Conservation (phyloP, 2,888 invertebrate genomes). For the Thumatha senex region DNA sequence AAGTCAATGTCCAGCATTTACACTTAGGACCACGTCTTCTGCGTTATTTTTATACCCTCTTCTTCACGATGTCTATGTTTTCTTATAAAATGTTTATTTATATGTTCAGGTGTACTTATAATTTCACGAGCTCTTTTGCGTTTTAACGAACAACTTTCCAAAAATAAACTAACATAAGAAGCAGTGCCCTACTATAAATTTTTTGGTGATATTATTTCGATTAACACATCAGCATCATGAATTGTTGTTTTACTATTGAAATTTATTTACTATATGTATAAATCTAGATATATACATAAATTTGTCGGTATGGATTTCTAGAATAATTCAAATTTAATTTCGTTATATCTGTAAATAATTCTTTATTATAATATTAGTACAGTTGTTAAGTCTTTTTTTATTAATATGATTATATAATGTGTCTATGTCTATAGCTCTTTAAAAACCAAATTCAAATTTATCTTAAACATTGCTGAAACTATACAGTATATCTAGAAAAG, state of each 20-base stretch:
- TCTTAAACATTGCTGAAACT: too few species aligned
- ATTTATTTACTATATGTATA: too few species aligned
- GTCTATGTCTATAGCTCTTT: too few species aligned
- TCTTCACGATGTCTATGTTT: neutral
- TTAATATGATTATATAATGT: too few species aligned
- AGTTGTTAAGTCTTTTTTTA: too few species aligned
- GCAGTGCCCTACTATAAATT: slow-evolving; percentile 44
- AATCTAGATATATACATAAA: too few species aligned
- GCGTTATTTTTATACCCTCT: slow-evolving; percentile 26
- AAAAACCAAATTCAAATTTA: too few species aligned
- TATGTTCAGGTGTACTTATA: neutral
- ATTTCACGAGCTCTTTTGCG: neutral
- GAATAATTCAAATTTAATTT: too few species aligned
- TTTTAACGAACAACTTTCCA: slow-evolving; percentile 36
- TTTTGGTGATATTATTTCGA: slow-evolving; percentile 38
- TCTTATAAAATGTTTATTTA: neutral
- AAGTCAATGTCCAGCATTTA: slow-evolving; percentile 5
- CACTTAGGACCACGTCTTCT: slow-evolving; percentile 39
- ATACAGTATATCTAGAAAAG: too few species aligned
- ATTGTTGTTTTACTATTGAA: neutral
- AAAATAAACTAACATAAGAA: slow-evolving; percentile 44
- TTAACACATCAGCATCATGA: slow-evolving; percentile 50
- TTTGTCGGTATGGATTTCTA: too few species aligned
- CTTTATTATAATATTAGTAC: too few species aligned
- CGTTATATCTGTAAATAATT: too few species aligned